Evolutionary conservation across 1,140 invertebrate genomes (phyloP).

Genomic region (Pissodes strobi): DNA sequence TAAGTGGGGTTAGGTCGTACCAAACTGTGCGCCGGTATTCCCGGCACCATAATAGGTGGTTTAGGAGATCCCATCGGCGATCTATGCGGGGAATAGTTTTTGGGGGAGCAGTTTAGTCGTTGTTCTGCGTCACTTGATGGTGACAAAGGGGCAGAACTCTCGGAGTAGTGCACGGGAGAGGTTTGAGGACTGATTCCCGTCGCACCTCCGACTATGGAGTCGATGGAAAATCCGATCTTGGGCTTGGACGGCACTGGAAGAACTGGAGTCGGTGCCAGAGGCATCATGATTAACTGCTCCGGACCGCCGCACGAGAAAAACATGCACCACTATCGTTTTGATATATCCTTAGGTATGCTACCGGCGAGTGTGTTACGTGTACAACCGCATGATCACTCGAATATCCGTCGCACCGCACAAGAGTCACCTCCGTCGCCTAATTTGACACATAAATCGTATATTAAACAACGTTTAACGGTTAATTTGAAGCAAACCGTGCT

Average conservation of each 20-base stretch:
- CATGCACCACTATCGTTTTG: not conserved
- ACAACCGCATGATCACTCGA: constrained; percentile 6
- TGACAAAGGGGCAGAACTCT: constrained; percentile 52
- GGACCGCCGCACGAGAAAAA: constrained; percentile 26
- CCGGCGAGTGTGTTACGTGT: not conserved
- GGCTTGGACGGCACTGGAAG: constrained; percentile 83
- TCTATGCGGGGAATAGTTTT: constrained; percentile 47
- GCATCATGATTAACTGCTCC: constrained; percentile 72
- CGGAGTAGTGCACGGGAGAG: constrained; percentile 53
- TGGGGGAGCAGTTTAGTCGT: constrained; percentile 56
- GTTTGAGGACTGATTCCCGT: constrained; percentile 50
- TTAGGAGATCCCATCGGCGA: constrained; percentile 51
- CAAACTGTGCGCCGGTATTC: constrained; percentile 57
- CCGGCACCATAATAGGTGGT: constrained; percentile 60
- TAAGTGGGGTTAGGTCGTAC: constrained; percentile 57
- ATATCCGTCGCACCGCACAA: constrained; percentile 7
- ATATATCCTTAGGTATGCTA: constrained; percentile 61
- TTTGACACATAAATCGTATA: constrained; percentile 8
- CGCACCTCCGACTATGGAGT: constrained; percentile 85
- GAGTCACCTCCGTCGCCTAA: constrained; percentile 2
- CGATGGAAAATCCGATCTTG: constrained; percentile 93
- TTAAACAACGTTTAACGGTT: constrained; percentile 10
- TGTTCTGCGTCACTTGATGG: constrained; percentile 50
- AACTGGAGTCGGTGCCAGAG: constrained; percentile 85
- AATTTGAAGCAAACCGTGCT: constrained; percentile 38